These are phyloP conservation scores for Phorcus lineatus DNA, from an alignment of 2,888 invertebrate species.

Conservation along the genomic window DNA sequence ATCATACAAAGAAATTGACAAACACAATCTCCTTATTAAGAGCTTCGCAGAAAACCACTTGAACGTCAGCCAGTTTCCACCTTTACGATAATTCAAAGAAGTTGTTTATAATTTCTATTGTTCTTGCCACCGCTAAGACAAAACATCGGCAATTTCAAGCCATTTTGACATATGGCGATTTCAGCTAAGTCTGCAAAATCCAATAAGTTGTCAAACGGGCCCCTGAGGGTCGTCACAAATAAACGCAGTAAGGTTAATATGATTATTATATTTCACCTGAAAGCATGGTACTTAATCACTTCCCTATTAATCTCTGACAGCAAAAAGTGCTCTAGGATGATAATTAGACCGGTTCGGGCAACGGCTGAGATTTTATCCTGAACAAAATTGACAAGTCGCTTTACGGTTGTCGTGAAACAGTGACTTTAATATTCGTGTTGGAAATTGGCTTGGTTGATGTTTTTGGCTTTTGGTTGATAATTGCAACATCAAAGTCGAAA, in stretches of 20 bases:
- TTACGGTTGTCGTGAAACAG: slow-evolving; percentile 1
- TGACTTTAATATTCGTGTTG: too few relatives aligned
- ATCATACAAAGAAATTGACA: too few relatives aligned
- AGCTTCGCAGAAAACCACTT: too few relatives aligned
- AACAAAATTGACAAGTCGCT: not conserved
- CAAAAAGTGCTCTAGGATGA: not conserved
- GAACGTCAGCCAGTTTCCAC: too few relatives aligned
- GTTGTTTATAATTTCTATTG: not conserved
- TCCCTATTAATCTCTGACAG: not conserved
- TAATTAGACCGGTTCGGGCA: not conserved
- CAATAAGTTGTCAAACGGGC: not conserved
- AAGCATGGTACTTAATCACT: slow-evolving; percentile 12
- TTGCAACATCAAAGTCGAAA: too few relatives aligned
- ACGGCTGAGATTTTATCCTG: too few relatives aligned
- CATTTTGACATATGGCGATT: not conserved
- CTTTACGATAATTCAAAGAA: too few relatives aligned
- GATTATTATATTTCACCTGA: slow-evolving; percentile 21
- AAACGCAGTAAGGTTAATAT: slow-evolving; percentile 8
- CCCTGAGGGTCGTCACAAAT: not conserved
- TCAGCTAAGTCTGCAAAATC: not conserved
- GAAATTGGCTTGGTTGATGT: too few relatives aligned
- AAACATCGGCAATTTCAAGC: not conserved
- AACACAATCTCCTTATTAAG: too few relatives aligned
- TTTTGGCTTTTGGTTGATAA: too few relatives aligned
- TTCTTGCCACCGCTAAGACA: not conserved